These are phyloP conservation scores for Agrilus biguttatus DNA, from an alignment of 2,888 invertebrate species.

Conservation along the genomic window DNA sequence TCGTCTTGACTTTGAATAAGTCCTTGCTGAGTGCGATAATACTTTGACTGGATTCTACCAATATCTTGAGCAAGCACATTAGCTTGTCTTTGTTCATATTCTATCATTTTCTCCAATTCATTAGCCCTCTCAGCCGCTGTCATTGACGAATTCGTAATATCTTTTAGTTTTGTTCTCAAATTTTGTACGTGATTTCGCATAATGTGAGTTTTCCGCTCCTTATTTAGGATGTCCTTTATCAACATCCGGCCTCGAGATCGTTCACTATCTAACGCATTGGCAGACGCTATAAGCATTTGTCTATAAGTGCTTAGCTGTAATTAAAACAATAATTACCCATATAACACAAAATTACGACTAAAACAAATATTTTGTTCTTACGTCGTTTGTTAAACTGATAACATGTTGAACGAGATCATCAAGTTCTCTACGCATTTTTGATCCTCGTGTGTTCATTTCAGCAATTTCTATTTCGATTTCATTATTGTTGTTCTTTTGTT, in stretches of 20 bases:
- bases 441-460: slow-evolving; percentile 27
- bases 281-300: slow-evolving; percentile 30
- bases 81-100: slow-evolving; percentile 40
- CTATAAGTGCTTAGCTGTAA: slow-evolving; percentile 21
- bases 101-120: slow-evolving; percentile 45
- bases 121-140: slow-evolving; percentile 42
- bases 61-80: slow-evolving; percentile 32
- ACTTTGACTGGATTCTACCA: slow-evolving; percentile 36
- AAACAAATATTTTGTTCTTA: slow-evolving; percentile 9
- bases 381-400: slow-evolving; percentile 30
- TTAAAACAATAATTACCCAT: slow-evolving; percentile 1
- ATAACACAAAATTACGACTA: too few relatives aligned
- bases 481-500: slow-evolving; percentile 42
- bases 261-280: slow-evolving; percentile 23
- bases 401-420: slow-evolving; percentile 22
- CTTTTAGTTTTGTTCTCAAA: slow-evolving; percentile 35
- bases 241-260: slow-evolving; percentile 18
- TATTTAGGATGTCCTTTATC: slow-evolving; percentile 14
- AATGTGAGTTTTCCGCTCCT: slow-evolving; percentile 13
- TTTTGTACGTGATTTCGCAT: slow-evolving; percentile 17
- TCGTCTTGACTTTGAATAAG: slow-evolving; percentile 33
- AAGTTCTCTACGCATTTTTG: slow-evolving; percentile 26
- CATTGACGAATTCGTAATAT: slow-evolving; percentile 37
- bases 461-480: slow-evolving; percentile 32
- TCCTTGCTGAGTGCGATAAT: slow-evolving; percentile 36